Evolutionary conservation across 2,888 invertebrate species (phyloP).

Genomic region (Pheosia tremula): DNA sequence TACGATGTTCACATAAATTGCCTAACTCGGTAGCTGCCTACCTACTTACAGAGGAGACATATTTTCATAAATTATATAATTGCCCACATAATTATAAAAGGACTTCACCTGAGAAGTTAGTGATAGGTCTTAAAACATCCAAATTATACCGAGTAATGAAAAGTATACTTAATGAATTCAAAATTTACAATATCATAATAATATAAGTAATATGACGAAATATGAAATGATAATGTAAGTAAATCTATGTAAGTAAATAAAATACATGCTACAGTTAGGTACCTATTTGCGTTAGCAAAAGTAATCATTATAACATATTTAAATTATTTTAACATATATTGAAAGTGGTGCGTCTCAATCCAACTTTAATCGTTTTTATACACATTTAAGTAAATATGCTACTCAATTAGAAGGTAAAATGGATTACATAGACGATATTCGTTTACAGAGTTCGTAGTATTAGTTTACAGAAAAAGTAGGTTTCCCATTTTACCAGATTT

Average conservation of each 20-base stretch:
- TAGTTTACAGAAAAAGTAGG: conserved; percentile 22
- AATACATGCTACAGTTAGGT: conserved; percentile 41
- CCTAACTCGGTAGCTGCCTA: conserved; percentile 47
- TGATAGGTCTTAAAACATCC: conserved; percentile 18
- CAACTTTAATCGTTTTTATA: conserved; percentile 25
- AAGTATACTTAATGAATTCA: conserved; percentile 26
- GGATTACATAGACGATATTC: conserved; percentile 22
- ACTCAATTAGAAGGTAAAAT: conserved; percentile 37
- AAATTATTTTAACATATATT: conserved; percentile 41
- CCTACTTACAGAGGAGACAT: conserved; percentile 75
- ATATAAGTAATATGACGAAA: conserved; percentile 23
- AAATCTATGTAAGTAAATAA: conserved; percentile 44
- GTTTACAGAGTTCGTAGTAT: conserved; percentile 18
- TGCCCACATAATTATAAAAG: conserved; percentile 67
- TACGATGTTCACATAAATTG: conserved; percentile 31
- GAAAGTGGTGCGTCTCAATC: conserved; percentile 28
- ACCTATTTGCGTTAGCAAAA: conserved; percentile 39
- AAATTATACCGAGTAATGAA: conserved; percentile 10
- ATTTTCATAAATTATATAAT: conserved; percentile 76
- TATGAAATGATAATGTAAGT: conserved; percentile 44
- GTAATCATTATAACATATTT: conserved; percentile 41
- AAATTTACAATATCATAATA: conserved; percentile 29
- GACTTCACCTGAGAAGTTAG: conserved; percentile 33
- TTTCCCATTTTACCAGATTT: conserved; percentile 33
- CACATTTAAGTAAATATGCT: conserved; percentile 46